Evolutionary conservation across 2,888 invertebrate species (phyloP), one percentile per base, ranked within the genome.

Genomic region (Apotomis betuletana): DNA sequence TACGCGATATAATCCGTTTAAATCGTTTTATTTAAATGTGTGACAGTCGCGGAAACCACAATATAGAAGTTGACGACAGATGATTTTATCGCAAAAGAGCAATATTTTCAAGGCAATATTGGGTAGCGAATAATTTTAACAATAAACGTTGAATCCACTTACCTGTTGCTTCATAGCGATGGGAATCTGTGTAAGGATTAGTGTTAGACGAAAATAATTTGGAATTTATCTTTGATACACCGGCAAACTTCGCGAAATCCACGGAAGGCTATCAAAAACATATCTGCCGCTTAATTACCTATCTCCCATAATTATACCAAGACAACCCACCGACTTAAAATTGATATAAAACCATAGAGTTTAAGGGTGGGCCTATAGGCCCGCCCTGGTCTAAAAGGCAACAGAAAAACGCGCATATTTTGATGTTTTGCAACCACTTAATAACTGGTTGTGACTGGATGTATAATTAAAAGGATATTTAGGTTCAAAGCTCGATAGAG

Each of bases 401-500:
- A 41, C 70, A 83, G 83, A 85, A 86, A 85, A 83, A 76, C 74
- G 73, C 81, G 82, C 80, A 77, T 89, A 91, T 90, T 90, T 89
- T 89, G 87, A 86, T 87, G 77, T 86, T 88, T 85, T 78, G 90
- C 91, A 87, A 92, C 91, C 90, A 75, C 87, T 86, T 90, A 91
- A 92, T 90, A 83, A 81, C 75, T 79, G 84, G 86, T 82, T 87
- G 73, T 69, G 74, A 75, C 74, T 77, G 74, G 85, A 81, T 81
- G 80, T 79, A 82, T 85, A 91, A 92, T 92, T 92, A 92, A 88
- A 91, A 89, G 75, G 55, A 77, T 87, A 90, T 92, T 90, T 88
- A 81, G 84, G 75, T 75, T 77, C 76, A 83, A 86, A 83, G 81
- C 78, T 83, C 84, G 86, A 89, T 90, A 86, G 85, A 86, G 80